Conservation (phyloP, 2,113 vertebrate species). For the Chamaetylas fuelleborni region DNA sequence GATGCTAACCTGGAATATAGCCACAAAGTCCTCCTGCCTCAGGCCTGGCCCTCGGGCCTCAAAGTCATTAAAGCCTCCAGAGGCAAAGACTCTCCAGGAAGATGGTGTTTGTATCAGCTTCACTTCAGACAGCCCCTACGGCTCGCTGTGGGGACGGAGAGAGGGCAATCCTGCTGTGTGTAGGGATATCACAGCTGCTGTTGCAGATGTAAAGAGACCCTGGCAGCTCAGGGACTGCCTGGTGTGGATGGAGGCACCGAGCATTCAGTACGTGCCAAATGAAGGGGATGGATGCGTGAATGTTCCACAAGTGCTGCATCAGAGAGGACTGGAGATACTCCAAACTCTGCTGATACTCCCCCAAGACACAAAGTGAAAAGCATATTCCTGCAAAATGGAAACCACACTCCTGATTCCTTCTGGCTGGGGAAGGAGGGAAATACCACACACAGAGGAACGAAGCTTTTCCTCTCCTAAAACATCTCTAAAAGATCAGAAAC, state of each 20-base stretch:
- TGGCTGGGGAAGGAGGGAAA: background rate
- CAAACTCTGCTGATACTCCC: background rate
- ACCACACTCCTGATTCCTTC: background rate
- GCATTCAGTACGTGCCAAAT: background rate
- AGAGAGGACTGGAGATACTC: background rate
- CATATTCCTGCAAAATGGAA: background rate
- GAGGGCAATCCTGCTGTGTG: background rate
- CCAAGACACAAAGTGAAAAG: background rate
- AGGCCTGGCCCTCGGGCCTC: background rate
- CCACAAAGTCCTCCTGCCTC: background rate
- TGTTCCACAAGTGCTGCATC: background rate
- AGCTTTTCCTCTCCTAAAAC: background rate
- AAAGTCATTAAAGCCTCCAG: background rate
- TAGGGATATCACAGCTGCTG: background rate
- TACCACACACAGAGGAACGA: background rate
- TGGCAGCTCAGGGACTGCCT: background rate
- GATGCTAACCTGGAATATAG: background rate
- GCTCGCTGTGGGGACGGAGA: background rate
- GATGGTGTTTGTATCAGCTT: accelerated
- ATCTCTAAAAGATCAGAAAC: background rate
- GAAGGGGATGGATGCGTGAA: accelerated
- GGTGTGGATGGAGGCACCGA: background rate
- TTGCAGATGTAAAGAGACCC: background rate
- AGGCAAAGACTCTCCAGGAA: background rate
- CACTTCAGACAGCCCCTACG: background rate